Conservation (phyloP, 2,888 invertebrate species). For the Syrista parreyssii region DNA sequence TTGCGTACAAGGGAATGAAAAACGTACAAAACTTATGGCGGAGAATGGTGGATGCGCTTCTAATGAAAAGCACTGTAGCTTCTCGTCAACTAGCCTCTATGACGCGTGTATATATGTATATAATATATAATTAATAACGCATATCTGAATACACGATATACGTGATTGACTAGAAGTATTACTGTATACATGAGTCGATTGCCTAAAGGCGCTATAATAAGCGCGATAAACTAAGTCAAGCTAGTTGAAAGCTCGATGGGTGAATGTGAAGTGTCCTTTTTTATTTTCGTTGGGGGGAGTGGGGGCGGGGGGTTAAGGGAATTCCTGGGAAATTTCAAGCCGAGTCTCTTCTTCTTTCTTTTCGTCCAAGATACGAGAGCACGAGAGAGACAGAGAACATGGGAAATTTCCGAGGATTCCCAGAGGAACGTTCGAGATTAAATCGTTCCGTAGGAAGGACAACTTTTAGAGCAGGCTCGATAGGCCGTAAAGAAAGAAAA, state of each 20-base stretch:
- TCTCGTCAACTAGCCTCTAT: not conserved
- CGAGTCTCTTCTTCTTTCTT: not conserved
- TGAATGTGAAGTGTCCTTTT: not conserved
- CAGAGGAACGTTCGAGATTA: not conserved
- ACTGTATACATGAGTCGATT: not conserved
- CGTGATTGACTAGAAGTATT: not conserved
- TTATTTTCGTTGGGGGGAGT: not conserved
- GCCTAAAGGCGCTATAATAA: not conserved
- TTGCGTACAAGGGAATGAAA: not conserved
- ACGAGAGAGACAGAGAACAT: not conserved
- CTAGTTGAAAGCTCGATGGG: not conserved
- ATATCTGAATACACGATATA: not conserved
- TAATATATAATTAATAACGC: not conserved
- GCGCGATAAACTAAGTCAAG: not conserved
- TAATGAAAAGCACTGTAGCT: not conserved
- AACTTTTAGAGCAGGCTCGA: not conserved
- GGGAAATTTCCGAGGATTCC: not conserved
- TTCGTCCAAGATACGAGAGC: not conserved
- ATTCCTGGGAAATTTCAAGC: not conserved
- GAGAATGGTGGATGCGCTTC: not conserved
- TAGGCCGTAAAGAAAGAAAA: not conserved
- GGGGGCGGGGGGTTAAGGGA: no score
- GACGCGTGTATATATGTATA: no score
- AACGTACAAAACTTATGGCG: not conserved
- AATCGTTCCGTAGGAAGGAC: not conserved